Base-by-base conservation (phyloP, 1,140 invertebrate genomes). In the Drosophila pseudoobscura region DNA sequence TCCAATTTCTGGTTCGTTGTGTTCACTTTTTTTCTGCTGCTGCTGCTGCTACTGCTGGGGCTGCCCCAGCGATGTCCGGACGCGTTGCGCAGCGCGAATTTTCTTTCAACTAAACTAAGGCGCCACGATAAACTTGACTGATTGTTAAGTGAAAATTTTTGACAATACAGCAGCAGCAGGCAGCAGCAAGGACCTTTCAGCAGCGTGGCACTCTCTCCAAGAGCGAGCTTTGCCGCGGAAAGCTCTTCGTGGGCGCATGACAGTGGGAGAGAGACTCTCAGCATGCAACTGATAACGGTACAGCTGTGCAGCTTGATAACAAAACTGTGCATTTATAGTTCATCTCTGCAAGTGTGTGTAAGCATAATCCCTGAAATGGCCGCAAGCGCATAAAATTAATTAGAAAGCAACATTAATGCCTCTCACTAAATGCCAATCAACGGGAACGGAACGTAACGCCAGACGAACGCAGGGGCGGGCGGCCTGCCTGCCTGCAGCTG, bases 51-150 rank as follows among this genome's bases (percentile, higher is more conserved):
- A 50, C 29, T 51, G 46, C 55, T 84, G 62, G 35, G 35, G 35
- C 4, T 13, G 35, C 11, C 51, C 35, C 35, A 45, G 41, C 60
- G 56, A 69, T 46, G 58, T 58, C 46, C 56, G 35, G 47, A 41
- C 39, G 57, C 31, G 56, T 45, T 47, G 47, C 52, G 57, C 31
- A 57, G 59, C 59, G 68, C 69, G 68, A 53, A 39, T 39, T 55
- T 70, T 69, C 52, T 44, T 70, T 56, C 61, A 69, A 75, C 82
- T 82, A 78, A 87, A 75, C 82, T 87, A 82, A 87, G 78, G 76
- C 82, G 83, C 83, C 85, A 39, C 82, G 74, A 85, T 80, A 87
- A 85, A 78, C 83, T 87, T 85, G 82, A 85, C 83, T 85, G 80
- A 84, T 77, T 77, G 78, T 71, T 74, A 64, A 82, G 77, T 80